Base-by-base conservation (phyloP, 2,888 invertebrate species). In the Coenonympha glycerion region DNA sequence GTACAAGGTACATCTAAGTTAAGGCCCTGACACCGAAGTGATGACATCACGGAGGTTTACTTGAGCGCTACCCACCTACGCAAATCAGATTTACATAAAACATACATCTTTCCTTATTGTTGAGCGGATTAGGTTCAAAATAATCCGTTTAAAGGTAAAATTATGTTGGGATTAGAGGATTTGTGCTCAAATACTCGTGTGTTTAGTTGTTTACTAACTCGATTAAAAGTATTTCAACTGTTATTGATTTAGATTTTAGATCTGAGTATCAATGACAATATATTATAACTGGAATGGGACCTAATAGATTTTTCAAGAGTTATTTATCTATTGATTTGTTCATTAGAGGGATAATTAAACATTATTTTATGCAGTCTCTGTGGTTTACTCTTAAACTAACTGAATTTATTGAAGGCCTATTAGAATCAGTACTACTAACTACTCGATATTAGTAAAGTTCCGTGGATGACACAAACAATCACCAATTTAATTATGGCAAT, bases 31-130 rank as follows among this genome's bases (percentile, higher is more conserved):
- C 73, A 71, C 57, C 63, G 57, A 54, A 52, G 50, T 49, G 54
- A 75, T 77, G 77, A 77, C 75, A 76, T 77, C 77, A 77, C 69
- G 50, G 56, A 59, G 60, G 57, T 56, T 57, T 57, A 59, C 70
- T 69, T 67, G 66, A 61, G 42, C 55, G 52, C 48, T 53, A 49
- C 53, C 60, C 69, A 62, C 76, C 77, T 63, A 73, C 71, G 60
- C 59, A 33, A 40, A n/a, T 42, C 45, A 49, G 22, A 37, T 49
- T 46, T 51, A 47, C 30, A 45, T 42, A 39, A 30, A 56, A 52
- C 47, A 50, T 22, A 18, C 31, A 37, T 42, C 11, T 31, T 24
- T 39, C 46, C 44, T 41, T 58, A 58, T 60, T 22, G 9, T 16
- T n/a, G 13, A 34, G 4, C 6, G 0, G 1, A 41, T 56, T 57